These are phyloP conservation scores for Volucella inflata DNA, from an alignment of 2,888 invertebrate species.

Conservation along the genomic window DNA sequence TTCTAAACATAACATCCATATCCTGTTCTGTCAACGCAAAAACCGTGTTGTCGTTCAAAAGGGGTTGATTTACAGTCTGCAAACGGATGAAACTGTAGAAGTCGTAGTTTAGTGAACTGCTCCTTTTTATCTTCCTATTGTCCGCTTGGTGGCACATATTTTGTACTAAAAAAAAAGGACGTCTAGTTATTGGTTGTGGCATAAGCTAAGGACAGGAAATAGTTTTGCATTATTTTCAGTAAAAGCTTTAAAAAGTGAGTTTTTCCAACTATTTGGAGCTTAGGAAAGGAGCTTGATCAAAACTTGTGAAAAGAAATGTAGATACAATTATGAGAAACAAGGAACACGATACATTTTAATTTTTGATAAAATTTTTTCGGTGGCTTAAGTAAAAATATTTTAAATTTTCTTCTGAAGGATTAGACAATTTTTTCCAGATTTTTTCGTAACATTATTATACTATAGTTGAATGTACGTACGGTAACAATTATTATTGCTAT, in stretches of 20 bases:
- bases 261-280: neutral
- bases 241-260: neutral
- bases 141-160: constrained; percentile 1
- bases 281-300: no score
- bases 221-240: neutral
- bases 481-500: no score
- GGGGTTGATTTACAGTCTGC: neutral
- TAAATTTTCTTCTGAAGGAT: no score
- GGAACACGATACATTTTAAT: no score
- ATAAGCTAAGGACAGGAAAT: constrained; percentile 16
- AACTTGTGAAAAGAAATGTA: no score
- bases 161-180: constrained; percentile 20
- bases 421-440: no score
- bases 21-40: neutral
- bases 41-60: neutral
- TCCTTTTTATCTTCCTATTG: constrained; percentile 14
- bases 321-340: no score
- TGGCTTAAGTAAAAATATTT: no score
- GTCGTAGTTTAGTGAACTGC: neutral
- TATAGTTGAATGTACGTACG: no score
- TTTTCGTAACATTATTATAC: no score
- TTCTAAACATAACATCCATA: constrained; percentile 10
- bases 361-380: no score
- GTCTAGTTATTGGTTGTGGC: constrained; percentile 3
- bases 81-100: neutral